A percentile compares a stretch with the other conserved stretches of the same genome.
Conservation (phyloP, 2,797 vertebrate genomes). For the Presbytis comata region DNA sequence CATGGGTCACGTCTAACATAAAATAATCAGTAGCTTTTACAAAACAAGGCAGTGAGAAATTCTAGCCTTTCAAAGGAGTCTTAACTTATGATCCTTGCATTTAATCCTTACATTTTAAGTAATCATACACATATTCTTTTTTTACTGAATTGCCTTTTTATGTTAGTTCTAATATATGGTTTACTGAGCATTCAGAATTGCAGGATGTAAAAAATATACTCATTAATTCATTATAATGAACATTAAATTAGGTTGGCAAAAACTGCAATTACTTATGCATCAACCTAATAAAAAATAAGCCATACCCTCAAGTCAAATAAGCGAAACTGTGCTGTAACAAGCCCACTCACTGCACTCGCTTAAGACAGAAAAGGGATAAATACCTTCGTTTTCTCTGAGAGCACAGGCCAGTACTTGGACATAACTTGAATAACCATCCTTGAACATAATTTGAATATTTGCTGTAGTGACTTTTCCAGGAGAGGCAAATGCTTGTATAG, state of each 20-base stretch:
- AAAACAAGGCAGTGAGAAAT: slow-evolving; percentile 43
- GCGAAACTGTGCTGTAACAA: background rate
- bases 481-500: background rate
- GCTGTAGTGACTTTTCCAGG: background rate
- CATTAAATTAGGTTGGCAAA: background rate
- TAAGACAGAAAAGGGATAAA: background rate
- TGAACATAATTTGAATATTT: background rate
- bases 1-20: background rate
- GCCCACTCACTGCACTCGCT: background rate
- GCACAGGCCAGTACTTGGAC: background rate
- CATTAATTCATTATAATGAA: slow-evolving; percentile 35
- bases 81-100: background rate
- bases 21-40: slow-evolving; percentile 16
- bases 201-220: background rate
- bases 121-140: background rate
- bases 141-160: background rate
- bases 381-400: background rate
- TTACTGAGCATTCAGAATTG: background rate
- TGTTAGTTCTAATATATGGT: background rate
- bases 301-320: background rate
- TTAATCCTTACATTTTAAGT: slow-evolving; percentile 24
- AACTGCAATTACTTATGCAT: too few relatives aligned
- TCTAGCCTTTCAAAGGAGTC: background rate
- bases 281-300: background rate
- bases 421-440: background rate